Evolutionary conservation across 2,113 vertebrate genomes (phyloP).

Genomic region (Tichodroma muraria): DNA sequence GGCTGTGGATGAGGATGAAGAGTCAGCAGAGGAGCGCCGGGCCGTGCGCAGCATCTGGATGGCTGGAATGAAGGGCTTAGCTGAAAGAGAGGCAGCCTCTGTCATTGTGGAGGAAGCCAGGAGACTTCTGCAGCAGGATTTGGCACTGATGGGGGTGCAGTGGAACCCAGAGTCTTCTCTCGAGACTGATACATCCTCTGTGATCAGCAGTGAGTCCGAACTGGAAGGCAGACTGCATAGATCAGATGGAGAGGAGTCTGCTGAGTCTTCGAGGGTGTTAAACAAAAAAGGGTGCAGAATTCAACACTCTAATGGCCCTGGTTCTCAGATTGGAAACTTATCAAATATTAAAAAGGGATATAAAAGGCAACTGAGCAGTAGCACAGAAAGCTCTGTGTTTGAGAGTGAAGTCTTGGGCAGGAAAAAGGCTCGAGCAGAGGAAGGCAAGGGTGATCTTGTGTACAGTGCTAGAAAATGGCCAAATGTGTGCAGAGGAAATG

Average conservation of each 20-base stretch:
- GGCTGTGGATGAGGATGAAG: slow-evolving; percentile 91
- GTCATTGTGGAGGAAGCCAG: slow-evolving; percentile 87
- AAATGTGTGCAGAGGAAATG: neutral
- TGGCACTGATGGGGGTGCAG: slow-evolving; percentile 83
- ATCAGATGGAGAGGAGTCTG: neutral
- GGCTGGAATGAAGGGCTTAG: slow-evolving; percentile 81
- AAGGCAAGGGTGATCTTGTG: neutral
- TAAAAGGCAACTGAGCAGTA: slow-evolving; percentile 12
- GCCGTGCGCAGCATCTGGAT: slow-evolving; percentile 82
- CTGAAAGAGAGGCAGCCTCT: slow-evolving; percentile 83
- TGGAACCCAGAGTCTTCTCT: slow-evolving; percentile 76
- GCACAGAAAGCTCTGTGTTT: neutral
- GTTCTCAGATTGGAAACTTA: neutral
- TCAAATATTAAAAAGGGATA: slow-evolving; percentile 12
- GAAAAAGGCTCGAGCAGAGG: neutral
- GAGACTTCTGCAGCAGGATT: slow-evolving; percentile 86
- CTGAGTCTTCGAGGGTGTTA: neutral
- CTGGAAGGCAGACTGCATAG: neutral
- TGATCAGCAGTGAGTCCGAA: slow-evolving; percentile 37
- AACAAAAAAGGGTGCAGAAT: neutral
- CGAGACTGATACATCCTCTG: neutral
- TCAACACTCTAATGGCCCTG: neutral
- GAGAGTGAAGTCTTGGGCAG: neutral
- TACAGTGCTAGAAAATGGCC: slow-evolving; percentile 26
- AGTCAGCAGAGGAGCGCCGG: slow-evolving; percentile 84